Evolutionary conservation across 1,140 invertebrate genomes (phyloP), one percentile per base, ranked within the genome.

Genomic region (Drosophila yakuba): DNA sequence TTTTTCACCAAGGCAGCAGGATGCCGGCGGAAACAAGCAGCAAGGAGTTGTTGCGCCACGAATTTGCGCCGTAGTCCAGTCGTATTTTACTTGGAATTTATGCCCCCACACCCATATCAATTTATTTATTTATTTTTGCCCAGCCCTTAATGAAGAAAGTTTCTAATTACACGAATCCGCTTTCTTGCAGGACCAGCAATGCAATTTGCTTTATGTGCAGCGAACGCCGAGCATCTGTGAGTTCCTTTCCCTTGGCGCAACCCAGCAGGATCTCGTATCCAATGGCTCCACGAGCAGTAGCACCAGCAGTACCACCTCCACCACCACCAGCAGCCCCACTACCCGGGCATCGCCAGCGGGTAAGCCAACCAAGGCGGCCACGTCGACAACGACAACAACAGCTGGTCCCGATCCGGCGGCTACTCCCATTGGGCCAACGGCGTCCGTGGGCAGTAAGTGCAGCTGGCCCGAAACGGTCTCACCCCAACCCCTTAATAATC

Each of bases 391-490:
- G 48, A 54, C 56, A 55, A 45, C 64, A 52, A 61, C 51, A 48
- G 41, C 47, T 71, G 75, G 23, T 15, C 47, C 66, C 45, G 54
- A 67, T 28, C 74, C 64, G 64, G 69, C 56, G 60, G 67, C 73
- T 77, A 71, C 79, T 78, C 72, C 77, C 59, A 81, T 83, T 48
- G 73, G 78, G 58, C 79, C 82, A 80, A 79, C 75, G 60, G 86
- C 80, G 57, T 86, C 86, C 52, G 82, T 91, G 79, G 90, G 86
- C 82, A 81, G 90, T 91, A 91, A 91, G 85, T 88, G 59, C 79
- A 82, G 66, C 67, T 77, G 52, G 63, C 4, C 60, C 71, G 39
- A 52, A 52, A 20, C 51, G 25, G 32, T 32, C n/a, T 23, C n/a
- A n/a, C 36, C 44, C 44, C 20, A 2, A 0, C 20, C 39, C 28